Conservation (phyloP, 2,888 invertebrate genomes). For the Anarsia innoxiella region DNA sequence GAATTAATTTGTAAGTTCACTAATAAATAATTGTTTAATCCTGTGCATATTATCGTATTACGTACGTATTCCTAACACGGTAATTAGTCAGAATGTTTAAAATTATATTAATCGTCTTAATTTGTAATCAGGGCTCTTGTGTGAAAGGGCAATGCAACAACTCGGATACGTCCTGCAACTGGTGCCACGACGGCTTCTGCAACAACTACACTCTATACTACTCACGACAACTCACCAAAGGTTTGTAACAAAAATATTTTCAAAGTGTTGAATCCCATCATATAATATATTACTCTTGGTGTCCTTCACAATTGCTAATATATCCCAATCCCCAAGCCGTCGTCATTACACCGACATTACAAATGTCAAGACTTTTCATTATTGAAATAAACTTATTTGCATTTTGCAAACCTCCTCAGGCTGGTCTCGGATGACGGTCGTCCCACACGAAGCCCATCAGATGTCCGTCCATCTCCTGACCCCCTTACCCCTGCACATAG, state of each 20-base stretch:
- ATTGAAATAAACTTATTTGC: constrained; percentile 1
- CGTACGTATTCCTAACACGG: too few relatives aligned
- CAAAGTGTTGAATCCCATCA: too few relatives aligned
- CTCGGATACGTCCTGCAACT: constrained; percentile 56
- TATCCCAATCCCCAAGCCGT: too few relatives aligned
- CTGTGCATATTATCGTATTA: too few relatives aligned
- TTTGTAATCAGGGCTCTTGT: constrained; percentile 66
- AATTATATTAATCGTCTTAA: too few relatives aligned
- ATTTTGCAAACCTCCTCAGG: constrained; percentile 29
- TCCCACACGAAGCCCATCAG: constrained; percentile 58
- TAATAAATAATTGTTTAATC: too few relatives aligned
- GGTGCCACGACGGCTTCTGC: constrained; percentile 67
- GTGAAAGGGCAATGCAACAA: constrained; percentile 63
- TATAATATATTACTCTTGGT: too few relatives aligned
- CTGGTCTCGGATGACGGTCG: constrained; percentile 56
- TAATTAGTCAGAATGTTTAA: too few relatives aligned
- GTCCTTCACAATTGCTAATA: too few relatives aligned
- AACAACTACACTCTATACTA: constrained; percentile 60
- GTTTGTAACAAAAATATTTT: too few relatives aligned
- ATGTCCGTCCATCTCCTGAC: constrained; percentile 53
- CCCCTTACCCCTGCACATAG: constrained; percentile 48
- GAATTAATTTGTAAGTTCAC: too few relatives aligned
- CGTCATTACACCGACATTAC: too few relatives aligned
- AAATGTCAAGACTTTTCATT: not conserved
- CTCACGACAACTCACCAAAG: constrained; percentile 45